Conservation (phyloP, 2,113 vertebrate genomes). For the Boulengeromyrus knoepffleri region DNA sequence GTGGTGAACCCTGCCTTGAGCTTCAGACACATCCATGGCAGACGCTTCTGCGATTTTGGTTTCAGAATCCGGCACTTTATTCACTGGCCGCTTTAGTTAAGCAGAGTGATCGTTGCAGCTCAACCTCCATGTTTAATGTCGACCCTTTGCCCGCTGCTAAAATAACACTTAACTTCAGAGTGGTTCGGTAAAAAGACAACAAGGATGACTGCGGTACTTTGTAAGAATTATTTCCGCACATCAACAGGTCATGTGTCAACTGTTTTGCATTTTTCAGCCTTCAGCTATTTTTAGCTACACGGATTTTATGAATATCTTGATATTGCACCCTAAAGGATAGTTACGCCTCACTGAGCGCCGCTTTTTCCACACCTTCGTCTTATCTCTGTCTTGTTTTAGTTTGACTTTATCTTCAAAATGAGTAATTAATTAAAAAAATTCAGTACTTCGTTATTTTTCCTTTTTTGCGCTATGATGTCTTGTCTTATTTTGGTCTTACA, state of each 20-base stretch:
- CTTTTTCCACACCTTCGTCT: neutral
- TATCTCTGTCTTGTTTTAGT: neutral
- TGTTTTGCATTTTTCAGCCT: neutral
- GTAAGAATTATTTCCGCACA: neutral
- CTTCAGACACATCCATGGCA: too few relatives aligned
- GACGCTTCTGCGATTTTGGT: neutral
- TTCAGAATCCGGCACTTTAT: neutral
- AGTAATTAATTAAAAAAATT: neutral
- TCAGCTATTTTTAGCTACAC: neutral
- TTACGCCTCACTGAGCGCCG: neutral
- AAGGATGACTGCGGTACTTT: neutral
- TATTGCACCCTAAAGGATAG: neutral
- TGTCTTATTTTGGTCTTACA: neutral
- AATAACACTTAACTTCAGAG: neutral
- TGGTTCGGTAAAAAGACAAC: neutral
- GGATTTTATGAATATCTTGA: neutral
- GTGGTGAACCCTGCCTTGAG: neutral
- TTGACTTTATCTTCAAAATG: neutral
- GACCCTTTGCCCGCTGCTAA: neutral
- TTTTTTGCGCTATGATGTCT: neutral
- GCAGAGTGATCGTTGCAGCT: neutral
- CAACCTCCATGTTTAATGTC: neutral
- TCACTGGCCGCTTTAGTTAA: neutral
- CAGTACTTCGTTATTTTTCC: neutral
- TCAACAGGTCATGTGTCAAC: neutral